Conservation (phyloP, 2,888 invertebrate genomes). For the Cotesia congregata region DNA sequence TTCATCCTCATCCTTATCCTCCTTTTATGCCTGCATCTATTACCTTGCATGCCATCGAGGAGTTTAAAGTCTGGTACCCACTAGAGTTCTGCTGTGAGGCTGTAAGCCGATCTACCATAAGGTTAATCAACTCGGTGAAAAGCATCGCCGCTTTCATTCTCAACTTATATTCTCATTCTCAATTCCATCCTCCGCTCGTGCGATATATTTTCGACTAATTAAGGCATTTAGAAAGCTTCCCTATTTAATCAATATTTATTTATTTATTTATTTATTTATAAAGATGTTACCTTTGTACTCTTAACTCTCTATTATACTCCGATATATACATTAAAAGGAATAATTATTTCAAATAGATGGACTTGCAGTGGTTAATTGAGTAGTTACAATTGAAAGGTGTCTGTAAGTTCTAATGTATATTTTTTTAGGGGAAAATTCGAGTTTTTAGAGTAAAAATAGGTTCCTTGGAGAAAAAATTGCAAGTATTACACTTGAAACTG, state of each 20-base stretch:
- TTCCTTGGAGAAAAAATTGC: no score
- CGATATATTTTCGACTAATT: constrained; percentile 44
- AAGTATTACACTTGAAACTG: no score
- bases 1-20: neutral
- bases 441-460: no score
- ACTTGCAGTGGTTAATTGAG: neutral
- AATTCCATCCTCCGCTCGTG: constrained; percentile 14
- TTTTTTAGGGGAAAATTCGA: no score
- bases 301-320: no score
- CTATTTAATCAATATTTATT: constrained; percentile 35
- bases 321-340: no score
- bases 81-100: constrained; percentile 22
- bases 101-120: constrained; percentile 5
- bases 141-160: constrained; percentile 43
- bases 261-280: constrained; percentile 6
- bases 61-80: neutral
- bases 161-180: neutral
- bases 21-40: constrained; percentile 2
- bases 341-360: neutral
- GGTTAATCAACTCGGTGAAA: constrained; percentile 37
- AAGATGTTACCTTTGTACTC: neutral
- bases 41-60: neutral
- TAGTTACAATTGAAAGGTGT: neutral
- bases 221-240: constrained; percentile 46
- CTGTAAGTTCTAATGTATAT: neutral